These are phyloP conservation scores for Diogma glabrata DNA, from an alignment of 2,888 invertebrate genomes.

Conservation along the genomic window DNA sequence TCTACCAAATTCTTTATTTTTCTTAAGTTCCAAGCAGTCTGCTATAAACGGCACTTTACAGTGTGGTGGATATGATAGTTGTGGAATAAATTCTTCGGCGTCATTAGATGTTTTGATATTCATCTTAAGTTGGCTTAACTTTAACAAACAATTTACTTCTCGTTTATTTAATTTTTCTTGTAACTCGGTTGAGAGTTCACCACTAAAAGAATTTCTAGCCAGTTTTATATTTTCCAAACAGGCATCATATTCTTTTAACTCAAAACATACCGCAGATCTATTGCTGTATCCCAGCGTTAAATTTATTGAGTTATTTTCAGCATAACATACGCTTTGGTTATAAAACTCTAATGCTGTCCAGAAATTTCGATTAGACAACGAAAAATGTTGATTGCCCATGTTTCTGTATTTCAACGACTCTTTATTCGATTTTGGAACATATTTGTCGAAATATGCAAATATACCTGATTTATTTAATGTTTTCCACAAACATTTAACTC, in stretches of 20 bases:
- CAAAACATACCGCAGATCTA: constrained; percentile 61
- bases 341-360: constrained; percentile 40
- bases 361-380: constrained; percentile 36
- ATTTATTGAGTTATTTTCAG: constrained; percentile 45
- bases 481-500: too few species aligned
- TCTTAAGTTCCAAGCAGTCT: constrained; percentile 47
- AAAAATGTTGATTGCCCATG: constrained; percentile 46
- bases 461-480: too few species aligned
- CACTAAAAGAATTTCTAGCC: constrained; percentile 40
- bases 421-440: too few species aligned
- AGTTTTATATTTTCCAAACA: constrained; percentile 56
- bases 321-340: constrained; percentile 51
- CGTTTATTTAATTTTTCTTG: constrained; percentile 49
- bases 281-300: constrained; percentile 59
- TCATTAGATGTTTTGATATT: too few species aligned
- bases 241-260: constrained; percentile 49
- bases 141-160: constrained; percentile 38
- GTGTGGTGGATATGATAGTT: constrained; percentile 26
- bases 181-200: constrained; percentile 47
- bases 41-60: constrained; percentile 48
- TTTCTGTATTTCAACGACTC: constrained; percentile 44
- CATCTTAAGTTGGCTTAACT: background rate
- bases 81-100: too few species aligned
- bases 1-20: constrained; percentile 49
- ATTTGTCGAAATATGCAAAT: too few species aligned